These are phyloP conservation scores for Chelon auratus DNA, from an alignment of 2,797 vertebrate species.

Conservation along the genomic window DNA sequence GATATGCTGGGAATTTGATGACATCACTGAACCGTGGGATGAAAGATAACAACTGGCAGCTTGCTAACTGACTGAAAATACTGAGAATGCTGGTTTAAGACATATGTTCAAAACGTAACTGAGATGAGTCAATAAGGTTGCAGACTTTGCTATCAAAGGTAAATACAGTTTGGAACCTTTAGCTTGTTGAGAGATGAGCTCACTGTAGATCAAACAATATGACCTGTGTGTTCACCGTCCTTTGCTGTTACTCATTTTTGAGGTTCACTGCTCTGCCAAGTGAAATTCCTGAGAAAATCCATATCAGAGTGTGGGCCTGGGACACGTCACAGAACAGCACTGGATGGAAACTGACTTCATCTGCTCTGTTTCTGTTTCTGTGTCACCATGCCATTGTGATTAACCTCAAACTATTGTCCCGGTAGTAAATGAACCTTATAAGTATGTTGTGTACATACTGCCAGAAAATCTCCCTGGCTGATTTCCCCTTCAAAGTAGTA, in stretches of 20 bases:
- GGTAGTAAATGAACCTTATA: background rate
- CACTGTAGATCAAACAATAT: conserved; percentile 37
- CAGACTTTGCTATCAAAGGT: conserved; percentile 24
- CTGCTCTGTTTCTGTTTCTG: background rate
- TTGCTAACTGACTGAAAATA: background rate
- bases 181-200: conserved; percentile 29
- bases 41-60: conserved; percentile 6
- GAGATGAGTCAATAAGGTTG: conserved; percentile 27
- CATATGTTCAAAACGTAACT: background rate
- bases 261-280: conserved; percentile 13
- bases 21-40: conserved; percentile 42
- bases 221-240: background rate
- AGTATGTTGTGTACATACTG: background rate
- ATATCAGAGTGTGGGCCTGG: background rate
- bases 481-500: too few relatives aligned
- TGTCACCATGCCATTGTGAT: conserved; percentile 21
- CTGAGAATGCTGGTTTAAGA: too few relatives aligned
- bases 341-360: background rate
- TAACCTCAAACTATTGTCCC: conserved; percentile 41
- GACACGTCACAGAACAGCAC: background rate
- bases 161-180: conserved; percentile 13
- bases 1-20: conserved; percentile 69
- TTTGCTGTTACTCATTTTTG: background rate
- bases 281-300: conserved; percentile 36
- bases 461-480: conserved; percentile 3